Conservation (phyloP, 92 coral and sea anemone genomes). For the Galaxea fascicularis region DNA sequence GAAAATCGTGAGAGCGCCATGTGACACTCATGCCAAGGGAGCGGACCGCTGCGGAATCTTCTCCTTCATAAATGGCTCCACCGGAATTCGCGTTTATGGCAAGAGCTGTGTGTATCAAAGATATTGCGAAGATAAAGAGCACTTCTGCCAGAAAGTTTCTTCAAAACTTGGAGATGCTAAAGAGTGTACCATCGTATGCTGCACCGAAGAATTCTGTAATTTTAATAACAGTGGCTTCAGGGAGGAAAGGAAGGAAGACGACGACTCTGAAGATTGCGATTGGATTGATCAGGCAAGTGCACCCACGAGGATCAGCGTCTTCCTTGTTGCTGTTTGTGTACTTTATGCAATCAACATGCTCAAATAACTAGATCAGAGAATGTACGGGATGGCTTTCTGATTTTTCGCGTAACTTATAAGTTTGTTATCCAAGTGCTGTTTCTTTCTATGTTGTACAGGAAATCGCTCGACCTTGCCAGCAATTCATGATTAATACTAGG, state of each 20-base stretch:
- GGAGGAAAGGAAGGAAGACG: neutral
- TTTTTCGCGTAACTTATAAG: no score
- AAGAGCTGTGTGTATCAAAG: constrained; percentile 59
- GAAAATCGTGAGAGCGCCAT: constrained; percentile 12
- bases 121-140: constrained; percentile 28
- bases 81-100: constrained; percentile 53
- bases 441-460: no score
- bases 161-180: constrained; percentile 1
- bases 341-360: neutral
- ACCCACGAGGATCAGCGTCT: constrained; percentile 14
- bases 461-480: no score
- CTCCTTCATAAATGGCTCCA: constrained; percentile 30
- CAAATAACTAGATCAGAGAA: neutral
- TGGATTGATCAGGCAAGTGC: constrained; percentile 31
- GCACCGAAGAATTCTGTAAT: constrained; percentile 68
- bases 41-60: constrained; percentile 69
- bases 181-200: constrained; percentile 63
- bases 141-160: constrained; percentile 38
- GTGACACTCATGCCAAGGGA: constrained; percentile 9
- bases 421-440: no score
- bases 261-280: constrained; percentile 42
- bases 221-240: constrained; percentile 10
- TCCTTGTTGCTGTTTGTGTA: constrained; percentile 22
- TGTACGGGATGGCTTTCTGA: no score
- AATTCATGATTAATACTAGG: no score